Evolutionary conservation across 2,888 invertebrate species (phyloP), one percentile per base, ranked within the genome.

Genomic region (Linnaemya tessellans): DNA sequence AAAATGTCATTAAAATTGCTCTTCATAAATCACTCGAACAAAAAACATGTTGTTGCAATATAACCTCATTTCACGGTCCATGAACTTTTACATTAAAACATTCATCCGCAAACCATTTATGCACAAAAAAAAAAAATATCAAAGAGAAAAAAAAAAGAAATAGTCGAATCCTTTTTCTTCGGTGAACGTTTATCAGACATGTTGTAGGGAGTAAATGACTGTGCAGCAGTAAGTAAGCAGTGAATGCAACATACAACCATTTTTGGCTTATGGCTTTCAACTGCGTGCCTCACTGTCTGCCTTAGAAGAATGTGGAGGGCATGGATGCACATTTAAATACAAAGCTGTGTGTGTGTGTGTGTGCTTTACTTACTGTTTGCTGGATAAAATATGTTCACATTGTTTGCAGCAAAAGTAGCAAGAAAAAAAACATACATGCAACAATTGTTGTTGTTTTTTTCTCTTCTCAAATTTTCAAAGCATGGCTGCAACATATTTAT

Each of bases 1-100:
- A 85, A 90, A 90, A 91, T 91, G 90, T 91, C 91, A 91, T 91
- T 91, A 90, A 91, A 91, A 91, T 90, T 89, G 91, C 89, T 89
- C 90, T 90, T 90, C 91, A 91, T 91, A 91, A 91, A 91, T 89
- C 88, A 90, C 88, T 87, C 88, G 79, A 51, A 80, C 54, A 73
- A 74, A 78, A 70, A 75, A 88, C 88, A 88, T 88, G 87, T 87
- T 88, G 87, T 87, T 88, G 87, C 88, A 88, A 89, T 89, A 90
- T 89, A 90, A 90, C 90, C 90, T 90, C 89, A 90, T 91, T 91
- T 91, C 90, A 90, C 88, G 91, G 89, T 90, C 90, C 89, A 91
- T 90, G 90, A 90, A 90, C 88, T 88, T 83, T 79, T 86, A 79
- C 77, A 80, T 82, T 79, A 80, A 83, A 73, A 75, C 60, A 62